Evolutionary conservation across 2,888 invertebrate genomes (phyloP).

Genomic region (Drosophila kuntzei): DNA sequence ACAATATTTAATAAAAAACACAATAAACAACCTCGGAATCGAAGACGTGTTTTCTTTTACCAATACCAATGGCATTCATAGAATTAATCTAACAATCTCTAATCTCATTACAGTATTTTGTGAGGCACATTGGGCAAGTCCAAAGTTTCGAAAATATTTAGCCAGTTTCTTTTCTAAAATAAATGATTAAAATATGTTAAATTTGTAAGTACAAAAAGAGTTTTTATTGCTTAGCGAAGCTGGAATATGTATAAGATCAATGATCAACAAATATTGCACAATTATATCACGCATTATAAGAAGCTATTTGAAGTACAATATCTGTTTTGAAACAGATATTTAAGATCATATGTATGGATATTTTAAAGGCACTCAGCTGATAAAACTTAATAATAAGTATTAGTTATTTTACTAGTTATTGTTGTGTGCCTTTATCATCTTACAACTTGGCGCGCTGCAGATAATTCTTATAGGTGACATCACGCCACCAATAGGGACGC

Average conservation of each 20-base stretch:
- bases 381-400: constrained; percentile 20
- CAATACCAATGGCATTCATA: no score
- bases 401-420: not conserved
- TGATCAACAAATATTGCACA: constrained; percentile 38
- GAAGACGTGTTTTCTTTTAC: not conserved
- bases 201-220: constrained; percentile 4
- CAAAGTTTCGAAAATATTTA: no score
- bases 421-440: constrained; percentile 7
- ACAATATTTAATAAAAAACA: constrained; percentile 1
- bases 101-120: no score
- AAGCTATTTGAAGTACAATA: constrained; percentile 13
- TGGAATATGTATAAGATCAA: constrained; percentile 13
- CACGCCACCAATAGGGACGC: constrained; percentile 92
- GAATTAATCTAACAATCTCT: no score
- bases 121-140: no score
- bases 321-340: constrained; percentile 4
- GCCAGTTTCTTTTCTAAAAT: not conserved
- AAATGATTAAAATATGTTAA: not conserved
- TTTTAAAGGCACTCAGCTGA: constrained; percentile 30
- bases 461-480: constrained; percentile 87
- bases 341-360: constrained; percentile 5
- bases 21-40: not conserved
- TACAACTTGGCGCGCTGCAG: constrained; percentile 82
- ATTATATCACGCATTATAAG: constrained; percentile 30
- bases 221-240: constrained; percentile 11